Conservation (phyloP, 2,113 vertebrate genomes). For the Chascanopsetta lugubris region DNA sequence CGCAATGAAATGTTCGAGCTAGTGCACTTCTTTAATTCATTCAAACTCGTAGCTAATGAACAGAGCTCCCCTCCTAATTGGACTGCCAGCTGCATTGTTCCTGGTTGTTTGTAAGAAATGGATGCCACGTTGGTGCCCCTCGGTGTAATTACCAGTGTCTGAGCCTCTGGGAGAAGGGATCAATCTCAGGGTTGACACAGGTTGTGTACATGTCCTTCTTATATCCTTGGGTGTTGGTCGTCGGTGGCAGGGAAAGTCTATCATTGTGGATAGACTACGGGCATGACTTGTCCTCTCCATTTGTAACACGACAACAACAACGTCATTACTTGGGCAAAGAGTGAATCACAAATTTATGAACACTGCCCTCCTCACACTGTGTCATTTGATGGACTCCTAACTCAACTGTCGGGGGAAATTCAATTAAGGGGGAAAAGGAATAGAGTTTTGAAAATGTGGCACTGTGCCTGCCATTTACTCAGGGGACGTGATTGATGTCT, state of each 20-base stretch:
- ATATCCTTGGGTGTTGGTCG: slow-evolving; percentile 55
- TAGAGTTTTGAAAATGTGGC: slow-evolving; percentile 60
- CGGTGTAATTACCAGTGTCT: slow-evolving; percentile 65
- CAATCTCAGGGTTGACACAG: slow-evolving; percentile 57
- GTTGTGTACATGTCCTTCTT: slow-evolving; percentile 40
- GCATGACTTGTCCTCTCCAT: slow-evolving; percentile 35
- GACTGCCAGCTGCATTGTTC: slow-evolving; percentile 59
- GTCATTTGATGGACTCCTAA: slow-evolving; percentile 60
- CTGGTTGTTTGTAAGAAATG: slow-evolving; percentile 54
- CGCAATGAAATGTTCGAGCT: too few relatives aligned
- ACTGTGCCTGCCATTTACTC: slow-evolving; percentile 52
- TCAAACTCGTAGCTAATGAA: slow-evolving; percentile 53
- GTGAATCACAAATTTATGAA: slow-evolving; percentile 52
- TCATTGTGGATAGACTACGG: slow-evolving; percentile 54
- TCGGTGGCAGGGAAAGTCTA: slow-evolving; percentile 51
- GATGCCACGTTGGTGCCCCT: slow-evolving; percentile 47
- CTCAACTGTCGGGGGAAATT: slow-evolving; percentile 60
- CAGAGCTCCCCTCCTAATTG: slow-evolving; percentile 49
- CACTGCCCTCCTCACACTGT: slow-evolving; percentile 43
- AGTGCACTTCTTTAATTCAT: too few relatives aligned
- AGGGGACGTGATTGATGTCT: slow-evolving; percentile 69
- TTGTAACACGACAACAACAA: slow-evolving; percentile 54
- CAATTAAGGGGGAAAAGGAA: slow-evolving; percentile 69
- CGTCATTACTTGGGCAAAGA: slow-evolving; percentile 50
- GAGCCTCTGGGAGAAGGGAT: slow-evolving; percentile 48